Percentiles rank a stretch among this genome's conserved stretches.
Conservation (phyloP, 2,888 invertebrate genomes). For the Drosophila gaucha region DNA sequence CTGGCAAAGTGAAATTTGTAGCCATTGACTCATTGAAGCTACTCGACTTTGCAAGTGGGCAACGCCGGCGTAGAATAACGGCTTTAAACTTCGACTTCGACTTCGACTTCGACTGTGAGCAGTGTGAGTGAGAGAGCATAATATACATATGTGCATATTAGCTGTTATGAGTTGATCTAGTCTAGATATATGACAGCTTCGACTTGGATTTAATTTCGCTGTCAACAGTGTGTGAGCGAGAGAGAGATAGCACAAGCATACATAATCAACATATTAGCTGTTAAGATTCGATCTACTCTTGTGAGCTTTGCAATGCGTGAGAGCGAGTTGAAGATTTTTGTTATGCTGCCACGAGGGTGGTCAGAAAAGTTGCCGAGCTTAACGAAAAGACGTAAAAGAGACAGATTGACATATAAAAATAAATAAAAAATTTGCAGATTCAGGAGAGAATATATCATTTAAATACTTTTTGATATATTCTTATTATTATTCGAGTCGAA, state of each 20-base stretch:
- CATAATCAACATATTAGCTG: constrained; percentile 1
- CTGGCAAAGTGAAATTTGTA: constrained; percentile 67
- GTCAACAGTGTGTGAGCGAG: too few species aligned
- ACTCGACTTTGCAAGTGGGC: constrained; percentile 17
- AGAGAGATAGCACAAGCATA: too few species aligned
- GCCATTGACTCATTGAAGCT: constrained; percentile 62
- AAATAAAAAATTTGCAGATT: too few species aligned
- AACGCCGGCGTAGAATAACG: constrained; percentile 6
- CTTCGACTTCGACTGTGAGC: not conserved
- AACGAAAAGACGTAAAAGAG: too few species aligned
- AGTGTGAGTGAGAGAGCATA: not conserved
- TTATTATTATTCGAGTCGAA: not conserved
- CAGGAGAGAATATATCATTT: too few species aligned
- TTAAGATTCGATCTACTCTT: not conserved
- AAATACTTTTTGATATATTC: not conserved
- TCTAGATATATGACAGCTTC: too few species aligned
- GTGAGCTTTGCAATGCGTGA: not conserved
- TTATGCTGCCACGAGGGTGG: not conserved
- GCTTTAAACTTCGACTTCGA: not conserved
- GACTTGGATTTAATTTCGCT: too few species aligned
- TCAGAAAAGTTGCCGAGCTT: not conserved
- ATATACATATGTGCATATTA: constrained; percentile 2
- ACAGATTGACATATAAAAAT: not conserved
- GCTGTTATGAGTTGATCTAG: not conserved
- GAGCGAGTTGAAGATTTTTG: not conserved